These are phyloP conservation scores for Haliclona indistincta DNA, from an alignment of 37 sponge, comb jelly and placozoan genomes.

Conservation along the genomic window DNA sequence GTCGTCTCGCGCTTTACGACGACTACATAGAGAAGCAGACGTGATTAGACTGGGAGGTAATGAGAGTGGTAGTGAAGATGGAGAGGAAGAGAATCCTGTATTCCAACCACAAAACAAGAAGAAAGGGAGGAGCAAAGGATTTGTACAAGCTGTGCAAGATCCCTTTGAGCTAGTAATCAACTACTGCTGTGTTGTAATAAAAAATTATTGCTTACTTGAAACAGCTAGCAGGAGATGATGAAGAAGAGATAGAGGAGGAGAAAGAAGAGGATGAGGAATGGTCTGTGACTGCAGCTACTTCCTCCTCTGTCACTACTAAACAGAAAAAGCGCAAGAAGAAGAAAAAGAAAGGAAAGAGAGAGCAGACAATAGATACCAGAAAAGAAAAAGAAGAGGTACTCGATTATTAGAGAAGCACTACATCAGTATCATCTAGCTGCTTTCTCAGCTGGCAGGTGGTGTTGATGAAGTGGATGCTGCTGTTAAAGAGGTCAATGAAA, in stretches of 20 bases:
- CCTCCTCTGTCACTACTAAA: background rate
- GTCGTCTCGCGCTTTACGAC: slow-evolving; percentile 74
- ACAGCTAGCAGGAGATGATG: slow-evolving; percentile 22
- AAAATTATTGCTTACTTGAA: slow-evolving; percentile 9
- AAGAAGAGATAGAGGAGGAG: slow-evolving; percentile 12
- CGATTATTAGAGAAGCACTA: background rate
- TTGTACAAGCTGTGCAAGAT: slow-evolving; percentile 44
- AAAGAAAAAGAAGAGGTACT: background rate
- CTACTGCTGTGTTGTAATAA: background rate
- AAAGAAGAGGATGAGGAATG: slow-evolving; percentile 3
- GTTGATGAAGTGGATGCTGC: slow-evolving; percentile 70
- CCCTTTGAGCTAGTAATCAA: background rate
- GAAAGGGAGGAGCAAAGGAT: slow-evolving; percentile 26
- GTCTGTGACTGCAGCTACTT: background rate
- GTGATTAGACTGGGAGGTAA: slow-evolving; percentile 21
- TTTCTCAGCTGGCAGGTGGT: background rate
- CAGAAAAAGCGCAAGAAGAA: slow-evolving; percentile 53
- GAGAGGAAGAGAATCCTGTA: slow-evolving; percentile 40
- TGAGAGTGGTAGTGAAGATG: slow-evolving; percentile 15
- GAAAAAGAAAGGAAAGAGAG: slow-evolving; percentile 40
- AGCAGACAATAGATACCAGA: background rate
- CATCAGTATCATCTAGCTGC: background rate
- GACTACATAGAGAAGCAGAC: slow-evolving; percentile 43
- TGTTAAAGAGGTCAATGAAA: slow-evolving; percentile 60
- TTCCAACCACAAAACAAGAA: background rate